Evolutionary conservation across 2,113 vertebrate species (phyloP).

Genomic region (Paratilapia polleni): DNA sequence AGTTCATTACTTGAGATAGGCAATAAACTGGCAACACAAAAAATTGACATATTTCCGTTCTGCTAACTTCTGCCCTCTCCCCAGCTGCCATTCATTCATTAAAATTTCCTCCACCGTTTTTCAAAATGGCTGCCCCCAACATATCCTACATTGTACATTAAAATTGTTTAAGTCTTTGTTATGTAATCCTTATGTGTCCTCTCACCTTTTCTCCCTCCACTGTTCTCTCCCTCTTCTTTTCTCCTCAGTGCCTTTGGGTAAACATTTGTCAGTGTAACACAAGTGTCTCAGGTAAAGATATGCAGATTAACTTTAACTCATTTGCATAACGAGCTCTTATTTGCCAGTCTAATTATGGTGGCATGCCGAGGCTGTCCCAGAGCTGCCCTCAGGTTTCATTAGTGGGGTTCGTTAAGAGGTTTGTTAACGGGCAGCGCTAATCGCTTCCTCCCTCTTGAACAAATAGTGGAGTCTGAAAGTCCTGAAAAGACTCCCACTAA

Average conservation of each 20-base stretch:
- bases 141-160: background rate
- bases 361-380: constrained; percentile 60
- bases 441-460: constrained; percentile 67
- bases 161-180: background rate
- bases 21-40: background rate
- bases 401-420: constrained; percentile 73
- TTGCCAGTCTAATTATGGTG: constrained; percentile 72
- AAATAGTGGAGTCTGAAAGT: constrained; percentile 62
- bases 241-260: constrained; percentile 60
- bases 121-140: background rate
- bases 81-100: background rate
- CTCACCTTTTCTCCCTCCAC: background rate
- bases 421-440: constrained; percentile 72
- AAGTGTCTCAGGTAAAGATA: constrained; percentile 74
- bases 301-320: constrained; percentile 67
- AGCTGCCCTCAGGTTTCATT: constrained; percentile 76
- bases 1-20: background rate
- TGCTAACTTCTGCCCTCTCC: background rate
- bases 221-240: constrained; percentile 14
- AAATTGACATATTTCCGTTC: background rate
- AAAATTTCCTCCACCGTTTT: background rate
- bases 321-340: constrained; percentile 77
- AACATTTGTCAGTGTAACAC: constrained; percentile 61
- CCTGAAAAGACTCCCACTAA: constrained; percentile 53
- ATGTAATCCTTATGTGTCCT: background rate